phyloP scores from a whole-genome alignment of 2,797 vertebrate genomes.

The Danio jaintianensis region DNA sequence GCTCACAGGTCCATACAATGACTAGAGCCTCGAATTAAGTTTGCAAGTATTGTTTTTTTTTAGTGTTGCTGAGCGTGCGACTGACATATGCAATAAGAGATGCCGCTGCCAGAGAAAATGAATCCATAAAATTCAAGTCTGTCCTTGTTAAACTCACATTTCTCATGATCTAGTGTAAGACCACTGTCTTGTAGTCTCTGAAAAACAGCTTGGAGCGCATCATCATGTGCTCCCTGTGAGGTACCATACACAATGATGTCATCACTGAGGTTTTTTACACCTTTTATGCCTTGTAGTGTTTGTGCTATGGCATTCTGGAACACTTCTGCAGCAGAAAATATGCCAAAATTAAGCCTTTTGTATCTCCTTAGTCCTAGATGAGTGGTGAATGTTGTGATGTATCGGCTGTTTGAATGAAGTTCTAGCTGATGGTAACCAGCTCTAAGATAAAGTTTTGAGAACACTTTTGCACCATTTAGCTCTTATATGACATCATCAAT shows the following conservation, averaged over 20 bases:
- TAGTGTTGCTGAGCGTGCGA: slow-evolving; percentile 39
- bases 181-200: slow-evolving; percentile 39
- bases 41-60: slow-evolving; percentile 45
- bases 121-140: too few relatives aligned
- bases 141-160: too few relatives aligned
- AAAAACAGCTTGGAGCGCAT: slow-evolving; percentile 36
- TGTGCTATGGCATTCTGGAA: slow-evolving; percentile 53
- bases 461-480: slow-evolving; percentile 37
- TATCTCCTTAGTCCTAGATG: slow-evolving; percentile 45
- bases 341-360: slow-evolving; percentile 51
- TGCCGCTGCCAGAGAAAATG: slow-evolving; percentile 32
- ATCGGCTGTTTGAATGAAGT: slow-evolving; percentile 53
- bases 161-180: slow-evolving; percentile 26
- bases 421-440: slow-evolving; percentile 55
- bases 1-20: slow-evolving; percentile 60
- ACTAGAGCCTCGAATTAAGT: slow-evolving; percentile 55
- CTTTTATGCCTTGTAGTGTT: slow-evolving; percentile 15
- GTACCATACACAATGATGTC: slow-evolving; percentile 47
- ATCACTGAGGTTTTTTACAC: slow-evolving; percentile 55
- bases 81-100: slow-evolving; percentile 55
- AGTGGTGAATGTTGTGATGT: slow-evolving; percentile 56
- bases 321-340: slow-evolving; percentile 44
- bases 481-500: slow-evolving; percentile 41
- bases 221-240: slow-evolving; percentile 44
- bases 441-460: too few relatives aligned